Evolutionary conservation across 64 coral and sea anemone species (phyloP).

Genomic region (Dendronephthya gigantea): DNA sequence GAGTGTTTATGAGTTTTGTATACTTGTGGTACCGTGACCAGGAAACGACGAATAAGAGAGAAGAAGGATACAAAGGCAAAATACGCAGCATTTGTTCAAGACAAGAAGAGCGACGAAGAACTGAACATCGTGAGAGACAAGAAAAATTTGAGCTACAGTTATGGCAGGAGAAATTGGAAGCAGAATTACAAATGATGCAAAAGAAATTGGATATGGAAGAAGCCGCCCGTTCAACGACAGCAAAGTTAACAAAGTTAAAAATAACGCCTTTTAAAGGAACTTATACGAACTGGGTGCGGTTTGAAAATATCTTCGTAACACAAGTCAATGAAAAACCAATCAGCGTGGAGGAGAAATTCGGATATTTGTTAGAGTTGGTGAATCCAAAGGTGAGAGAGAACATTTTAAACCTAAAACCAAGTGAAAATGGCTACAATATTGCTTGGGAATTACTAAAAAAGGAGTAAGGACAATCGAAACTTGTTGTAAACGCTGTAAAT

Average conservation of each 20-base stretch:
- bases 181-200: neutral
- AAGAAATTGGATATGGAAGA: neutral
- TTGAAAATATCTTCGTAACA: neutral
- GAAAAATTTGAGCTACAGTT: neutral
- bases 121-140: neutral
- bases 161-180: neutral
- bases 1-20: neutral
- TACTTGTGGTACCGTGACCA: conserved; percentile 8
- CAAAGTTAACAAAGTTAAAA: neutral
- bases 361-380: neutral
- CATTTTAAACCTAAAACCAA: neutral
- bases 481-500: neutral
- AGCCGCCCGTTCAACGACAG: neutral
- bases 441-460: neutral
- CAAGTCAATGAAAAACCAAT: neutral
- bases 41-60: neutral
- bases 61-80: neutral
- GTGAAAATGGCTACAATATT: neutral
- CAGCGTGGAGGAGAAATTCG: neutral
- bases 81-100: neutral
- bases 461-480: neutral
- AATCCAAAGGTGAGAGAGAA: neutral
- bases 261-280: neutral
- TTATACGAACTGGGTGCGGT: neutral
- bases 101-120: neutral